Base-by-base conservation (phyloP, 2,113 vertebrate species). In the Zingel zingel region DNA sequence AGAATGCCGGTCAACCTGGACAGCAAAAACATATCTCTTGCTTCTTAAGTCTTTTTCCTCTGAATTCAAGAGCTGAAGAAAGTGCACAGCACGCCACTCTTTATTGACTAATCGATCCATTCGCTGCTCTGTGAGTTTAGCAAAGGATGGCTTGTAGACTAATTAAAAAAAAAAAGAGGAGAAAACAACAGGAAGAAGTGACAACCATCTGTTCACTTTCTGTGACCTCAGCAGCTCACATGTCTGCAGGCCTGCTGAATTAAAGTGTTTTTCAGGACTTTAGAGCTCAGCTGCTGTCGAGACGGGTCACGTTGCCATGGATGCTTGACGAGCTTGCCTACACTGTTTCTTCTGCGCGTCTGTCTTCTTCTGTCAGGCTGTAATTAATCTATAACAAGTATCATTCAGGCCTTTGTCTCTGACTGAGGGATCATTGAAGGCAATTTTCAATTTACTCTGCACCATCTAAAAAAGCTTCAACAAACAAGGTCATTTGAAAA, bases 311-410 rank as follows among this genome's bases (percentile, higher is more conserved):
- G 74, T 80, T 68, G 61, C 67, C 56, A 36, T 15, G 78, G 63
- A 79, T 27, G 25, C 68, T 67, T 70, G 79, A 86, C 39, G 27
- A 82, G 57, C 79, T 74, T 12, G 45, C 57, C 77, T 21, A 11
- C 74, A 62, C 66, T 16, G 71, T 74, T 81, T 87, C 70, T 78
- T 53, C 73, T 48, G 79, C 16, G 19, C 53, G 81, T 86, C 82
- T 39, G 16, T 85, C 82, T 75, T 74, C 79, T 72, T 47, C 83
- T 74, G 86, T 84, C 91, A 78, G 62, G 48, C 79, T 82, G 61
- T 90, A 88, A 89, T 90, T 89, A 87, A 86, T 89, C 85, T 75
- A 53, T 83, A 83, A 88, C 70, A 19, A 77, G 87, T 9, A 74
- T 86, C 36, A 70, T 85, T 85, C 82, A 61, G 47, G 77, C 84